These are phyloP conservation scores for Drosophila miranda DNA, from an alignment of 1,140 invertebrate genomes.

Conservation along the genomic window DNA sequence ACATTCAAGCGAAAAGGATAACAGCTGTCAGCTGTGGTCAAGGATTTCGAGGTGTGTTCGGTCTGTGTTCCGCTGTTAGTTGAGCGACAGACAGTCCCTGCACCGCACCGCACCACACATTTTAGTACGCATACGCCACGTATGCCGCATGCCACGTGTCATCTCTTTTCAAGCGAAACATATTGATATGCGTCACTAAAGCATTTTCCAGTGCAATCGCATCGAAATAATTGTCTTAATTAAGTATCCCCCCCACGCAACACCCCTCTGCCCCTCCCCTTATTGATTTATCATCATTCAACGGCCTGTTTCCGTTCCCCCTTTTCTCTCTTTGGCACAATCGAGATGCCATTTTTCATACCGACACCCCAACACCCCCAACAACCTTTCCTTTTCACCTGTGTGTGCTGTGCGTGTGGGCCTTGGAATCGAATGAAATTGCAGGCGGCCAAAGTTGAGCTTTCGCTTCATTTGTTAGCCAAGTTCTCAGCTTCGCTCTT, in stretches of 20 bases:
- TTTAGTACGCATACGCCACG: conserved; percentile 29
- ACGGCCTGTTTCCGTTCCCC: background rate
- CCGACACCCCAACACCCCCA: conserved; percentile 27
- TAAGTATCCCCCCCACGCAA: conserved; percentile 43
- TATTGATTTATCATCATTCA: conserved; percentile 68
- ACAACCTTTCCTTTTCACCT: conserved; percentile 5
- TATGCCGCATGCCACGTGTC: background rate
- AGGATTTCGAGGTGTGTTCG: conserved; percentile 68
- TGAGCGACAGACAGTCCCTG: conserved; percentile 25
- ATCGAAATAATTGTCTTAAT: conserved; percentile 76
- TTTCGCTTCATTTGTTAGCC: conserved; percentile 69
- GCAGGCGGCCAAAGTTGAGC: conserved; percentile 57
- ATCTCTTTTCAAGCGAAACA: conserved; percentile 8
- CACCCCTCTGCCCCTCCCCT: background rate
- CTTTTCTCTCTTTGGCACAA: conserved; percentile 18
- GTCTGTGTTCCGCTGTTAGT: conserved; percentile 18
- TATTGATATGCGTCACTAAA: conserved; percentile 57
- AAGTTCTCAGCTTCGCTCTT: conserved; percentile 32
- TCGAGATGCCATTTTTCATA: conserved; percentile 64
- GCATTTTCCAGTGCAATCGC: conserved; percentile 64
- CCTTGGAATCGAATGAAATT: conserved; percentile 58
- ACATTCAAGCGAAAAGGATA: conserved; percentile 20
- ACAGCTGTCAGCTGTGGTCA: conserved; percentile 53
- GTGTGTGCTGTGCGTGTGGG: conserved; percentile 26
- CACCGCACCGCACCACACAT: conserved; percentile 15